Base-by-base conservation (phyloP, 2,888 invertebrate species). In the Cinara cedri region DNA sequence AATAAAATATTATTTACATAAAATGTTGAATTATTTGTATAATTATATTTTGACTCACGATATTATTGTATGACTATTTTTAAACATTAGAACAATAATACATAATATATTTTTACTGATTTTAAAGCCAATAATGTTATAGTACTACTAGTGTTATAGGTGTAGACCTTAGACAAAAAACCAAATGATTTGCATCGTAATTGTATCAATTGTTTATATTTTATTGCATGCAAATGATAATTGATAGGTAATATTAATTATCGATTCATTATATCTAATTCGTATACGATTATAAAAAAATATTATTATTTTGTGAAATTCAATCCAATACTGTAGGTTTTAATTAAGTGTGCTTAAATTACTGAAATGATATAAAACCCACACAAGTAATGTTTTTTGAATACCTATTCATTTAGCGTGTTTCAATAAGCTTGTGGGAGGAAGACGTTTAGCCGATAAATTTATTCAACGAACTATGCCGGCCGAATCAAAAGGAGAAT, bases 401-500 rank as follows among this genome's bases (percentile, higher is more conserved):
- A 85, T 19, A 34, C 34, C n/a, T n/a, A n/a, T n/a, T n/a, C n/a
- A 34, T 34, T 4, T 88, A 93, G 94, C 92, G 72, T 94, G 94
- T 85, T 94, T 93, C 87, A 89, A 92, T 46, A 89, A 93, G 81
- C 90, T 92, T 60, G 86, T 93, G 83, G 90, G 93, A 2, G 94
- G 93, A 0, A 90, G 91, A 84, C 88, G 93, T 11, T 88, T 93
- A 0, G 87, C 91, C 0, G 88, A 91, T 26, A 89, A 90, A 82
- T 90, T 91, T 85, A 91, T 94, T 19, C 87, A 91, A 82, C 88
- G 90, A 82, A 90, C 91, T 42, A 86, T 92, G 24, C 87, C 90
- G 8, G 93, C 93, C 84, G 92, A 92, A 83, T 88, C 90, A 0
- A 87, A 93, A 0, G 91, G 93, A 83, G 92, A 93, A 84, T 94